phyloP scores from a whole-genome alignment of 1,140 invertebrate species.

The Drosophila sproati region DNA sequence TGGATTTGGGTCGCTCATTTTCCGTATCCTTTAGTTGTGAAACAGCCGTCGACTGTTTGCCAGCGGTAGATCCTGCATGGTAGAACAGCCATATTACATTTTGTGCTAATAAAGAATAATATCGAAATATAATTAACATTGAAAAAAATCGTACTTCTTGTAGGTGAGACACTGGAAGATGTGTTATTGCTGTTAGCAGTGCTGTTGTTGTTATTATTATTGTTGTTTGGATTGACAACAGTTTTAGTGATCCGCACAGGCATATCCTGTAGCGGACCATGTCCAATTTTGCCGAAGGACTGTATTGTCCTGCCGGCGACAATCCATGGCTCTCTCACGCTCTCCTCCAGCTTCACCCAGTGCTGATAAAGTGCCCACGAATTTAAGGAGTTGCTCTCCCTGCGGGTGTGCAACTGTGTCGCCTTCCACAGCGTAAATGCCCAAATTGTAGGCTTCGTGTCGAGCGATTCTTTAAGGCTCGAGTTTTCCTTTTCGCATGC shows the following conservation, averaged over 20 bases:
- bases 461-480: slow-evolving; percentile 87
- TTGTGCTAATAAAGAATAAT: not conserved
- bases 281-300: slow-evolving; percentile 87
- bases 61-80: slow-evolving; percentile 51
- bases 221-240: slow-evolving; percentile 77
- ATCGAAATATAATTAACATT: too few species aligned
- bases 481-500: slow-evolving; percentile 86
- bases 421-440: slow-evolving; percentile 93
- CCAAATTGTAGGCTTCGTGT: slow-evolving; percentile 92
- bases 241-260: slow-evolving; percentile 84
- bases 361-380: slow-evolving; percentile 92
- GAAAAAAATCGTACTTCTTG: slow-evolving; percentile 57
- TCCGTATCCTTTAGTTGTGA: slow-evolving; percentile 70
- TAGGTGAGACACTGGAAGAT: slow-evolving; percentile 46
- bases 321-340: slow-evolving; percentile 90
- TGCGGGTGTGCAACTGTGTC: slow-evolving; percentile 85
- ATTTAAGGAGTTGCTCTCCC: slow-evolving; percentile 85
- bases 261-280: slow-evolving; percentile 82
- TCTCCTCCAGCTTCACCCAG: slow-evolving; percentile 91
- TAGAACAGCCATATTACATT: not conserved
- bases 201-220: slow-evolving; percentile 66
- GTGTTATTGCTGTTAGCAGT: slow-evolving; percentile 49
- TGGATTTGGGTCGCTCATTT: slow-evolving; percentile 67
- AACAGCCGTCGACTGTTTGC: slow-evolving; percentile 51
- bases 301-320: slow-evolving; percentile 91